A percentile compares a stretch with the other conserved stretches of the same genome.
Evolutionary conservation across 2,888 invertebrate genomes (phyloP).

Genomic region (Oligia strigilis): DNA sequence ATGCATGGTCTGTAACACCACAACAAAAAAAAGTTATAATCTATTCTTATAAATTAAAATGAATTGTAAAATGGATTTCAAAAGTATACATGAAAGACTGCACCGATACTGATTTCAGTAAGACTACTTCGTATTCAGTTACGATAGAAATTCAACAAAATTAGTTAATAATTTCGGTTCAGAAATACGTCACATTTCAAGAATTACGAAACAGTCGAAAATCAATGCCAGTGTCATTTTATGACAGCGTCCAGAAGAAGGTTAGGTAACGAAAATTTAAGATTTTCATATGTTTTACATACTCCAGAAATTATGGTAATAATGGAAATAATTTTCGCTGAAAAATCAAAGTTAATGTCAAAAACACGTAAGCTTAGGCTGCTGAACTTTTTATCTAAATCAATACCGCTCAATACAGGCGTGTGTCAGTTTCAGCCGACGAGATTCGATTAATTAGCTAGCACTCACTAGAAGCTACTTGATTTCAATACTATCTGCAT

Average conservation of each 20-base stretch:
- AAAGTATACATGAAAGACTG: too few species aligned
- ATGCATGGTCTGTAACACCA: not conserved
- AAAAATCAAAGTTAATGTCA: not conserved
- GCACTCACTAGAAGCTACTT: not conserved
- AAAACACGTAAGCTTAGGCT: constrained; percentile 29
- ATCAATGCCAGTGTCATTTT: constrained; percentile 75
- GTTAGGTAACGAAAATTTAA: constrained; percentile 72
- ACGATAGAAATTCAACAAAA: constrained; percentile 1
- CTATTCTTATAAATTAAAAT: not conserved
- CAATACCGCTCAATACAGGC: constrained; percentile 57
- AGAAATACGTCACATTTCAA: constrained; percentile 5
- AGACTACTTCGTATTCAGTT: not conserved
- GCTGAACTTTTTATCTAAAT: constrained; percentile 24
- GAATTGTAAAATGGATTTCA: not conserved
- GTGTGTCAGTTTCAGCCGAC: constrained; percentile 40
- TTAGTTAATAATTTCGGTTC: not conserved
- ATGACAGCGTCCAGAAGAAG: constrained; percentile 62
- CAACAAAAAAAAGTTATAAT: not conserved
- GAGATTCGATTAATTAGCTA: constrained; percentile 26
- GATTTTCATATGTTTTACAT: constrained; percentile 48
- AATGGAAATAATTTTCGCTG: not conserved
- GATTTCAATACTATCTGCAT: constrained; percentile 7
- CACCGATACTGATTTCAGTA: not conserved
- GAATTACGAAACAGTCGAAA: constrained; percentile 64
- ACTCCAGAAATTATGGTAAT: not conserved